Conservation (phyloP, 1,140 invertebrate genomes). For the Lethocerus indicus region DNA sequence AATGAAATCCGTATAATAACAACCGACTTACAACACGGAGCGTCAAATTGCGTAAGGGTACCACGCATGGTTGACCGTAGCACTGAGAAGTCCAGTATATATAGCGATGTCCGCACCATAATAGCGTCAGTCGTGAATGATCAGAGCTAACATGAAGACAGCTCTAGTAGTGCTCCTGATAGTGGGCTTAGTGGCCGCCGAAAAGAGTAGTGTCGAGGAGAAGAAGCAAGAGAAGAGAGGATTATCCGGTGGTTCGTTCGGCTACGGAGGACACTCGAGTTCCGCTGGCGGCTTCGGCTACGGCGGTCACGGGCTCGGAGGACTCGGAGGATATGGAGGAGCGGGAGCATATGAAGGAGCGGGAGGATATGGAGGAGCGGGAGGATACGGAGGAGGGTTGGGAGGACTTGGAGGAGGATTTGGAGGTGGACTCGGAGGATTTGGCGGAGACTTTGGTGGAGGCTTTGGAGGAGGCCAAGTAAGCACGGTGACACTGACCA, state of each 20-base stretch:
- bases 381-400: neutral
- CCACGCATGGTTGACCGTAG: too few relatives aligned
- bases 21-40: too few relatives aligned
- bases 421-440: neutral
- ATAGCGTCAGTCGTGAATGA: too few relatives aligned
- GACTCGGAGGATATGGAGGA: constrained; percentile 1
- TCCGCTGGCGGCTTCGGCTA: neutral
- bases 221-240: constrained; percentile 7
- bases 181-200: neutral
- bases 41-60: too few relatives aligned
- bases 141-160: too few relatives aligned
- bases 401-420: neutral
- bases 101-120: too few relatives aligned
- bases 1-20: too few relatives aligned
- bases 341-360: too few relatives aligned
- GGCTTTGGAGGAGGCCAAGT: constrained; percentile 1
- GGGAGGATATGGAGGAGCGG: neutral
- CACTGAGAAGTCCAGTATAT: too few relatives aligned
- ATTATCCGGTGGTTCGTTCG: neutral
- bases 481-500: too few relatives aligned
- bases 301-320: constrained; percentile 1
- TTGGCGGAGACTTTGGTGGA: neutral
- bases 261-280: neutral
- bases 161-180: constrained; percentile 4
- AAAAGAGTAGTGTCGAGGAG: neutral